These are phyloP conservation scores for Pseudonaja textilis DNA, from an alignment of 2,113 vertebrate genomes.

Conservation along the genomic window DNA sequence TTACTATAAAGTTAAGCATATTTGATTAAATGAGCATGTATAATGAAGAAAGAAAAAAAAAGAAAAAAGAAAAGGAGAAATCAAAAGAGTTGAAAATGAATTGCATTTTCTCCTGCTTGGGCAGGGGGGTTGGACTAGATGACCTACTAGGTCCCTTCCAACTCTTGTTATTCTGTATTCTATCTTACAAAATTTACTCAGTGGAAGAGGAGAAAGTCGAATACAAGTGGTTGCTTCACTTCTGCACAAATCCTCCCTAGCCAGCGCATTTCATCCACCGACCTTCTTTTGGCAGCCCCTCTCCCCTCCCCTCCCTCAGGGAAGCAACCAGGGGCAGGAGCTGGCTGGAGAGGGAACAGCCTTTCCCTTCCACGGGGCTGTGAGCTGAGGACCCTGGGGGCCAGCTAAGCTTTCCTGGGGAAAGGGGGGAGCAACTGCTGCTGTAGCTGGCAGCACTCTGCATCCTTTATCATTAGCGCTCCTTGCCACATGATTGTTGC, in stretches of 20 bases:
- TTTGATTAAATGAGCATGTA: slow-evolving; percentile 67
- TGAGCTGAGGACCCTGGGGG: neutral
- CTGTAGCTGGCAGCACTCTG: neutral
- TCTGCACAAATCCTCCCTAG: slow-evolving; percentile 4
- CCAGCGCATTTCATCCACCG: slow-evolving; percentile 33
- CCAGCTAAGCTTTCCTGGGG: neutral
- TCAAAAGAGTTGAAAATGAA: slow-evolving; percentile 50
- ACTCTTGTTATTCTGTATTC: no score
- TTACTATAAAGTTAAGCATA: slow-evolving; percentile 70
- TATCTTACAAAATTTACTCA: slow-evolving; percentile 57
- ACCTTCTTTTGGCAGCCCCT: neutral
- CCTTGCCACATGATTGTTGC: neutral
- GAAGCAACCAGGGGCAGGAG: neutral
- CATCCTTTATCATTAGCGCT: neutral
- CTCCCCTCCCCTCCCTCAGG: neutral
- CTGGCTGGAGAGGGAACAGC: neutral
- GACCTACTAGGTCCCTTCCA: no score
- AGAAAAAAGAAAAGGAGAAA: slow-evolving; percentile 54
- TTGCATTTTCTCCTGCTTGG: slow-evolving; percentile 40
- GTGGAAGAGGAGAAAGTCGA: slow-evolving; percentile 52
- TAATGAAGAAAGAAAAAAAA: no score
- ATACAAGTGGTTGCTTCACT: slow-evolving; percentile 6
- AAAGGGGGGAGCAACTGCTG: neutral
- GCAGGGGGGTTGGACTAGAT: no score
- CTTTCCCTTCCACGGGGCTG: neutral